phyloP scores from a whole-genome alignment of 64 coral and sea anemone genomes.

The Pocillopora verrucosa region DNA sequence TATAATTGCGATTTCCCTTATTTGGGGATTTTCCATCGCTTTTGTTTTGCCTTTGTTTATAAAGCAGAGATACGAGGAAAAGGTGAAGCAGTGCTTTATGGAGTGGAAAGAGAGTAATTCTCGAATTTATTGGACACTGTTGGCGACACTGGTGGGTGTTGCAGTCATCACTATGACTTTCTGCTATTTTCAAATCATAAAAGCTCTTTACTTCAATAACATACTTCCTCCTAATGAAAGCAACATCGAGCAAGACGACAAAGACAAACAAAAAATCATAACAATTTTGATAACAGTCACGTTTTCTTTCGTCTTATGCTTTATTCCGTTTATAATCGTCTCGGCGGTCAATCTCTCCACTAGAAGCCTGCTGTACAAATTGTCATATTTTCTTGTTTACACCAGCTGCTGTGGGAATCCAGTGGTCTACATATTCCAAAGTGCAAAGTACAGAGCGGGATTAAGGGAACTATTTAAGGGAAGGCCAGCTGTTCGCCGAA shows the following conservation, averaged over 20 bases:
- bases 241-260: background rate
- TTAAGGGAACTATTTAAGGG: constrained; percentile 34
- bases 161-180: background rate
- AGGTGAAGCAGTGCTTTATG: constrained; percentile 14
- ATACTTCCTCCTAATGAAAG: constrained; percentile 11
- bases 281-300: constrained; percentile 59
- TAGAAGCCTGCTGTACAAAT: constrained; percentile 15
- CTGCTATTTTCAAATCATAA: constrained; percentile 47
- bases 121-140: constrained; percentile 5
- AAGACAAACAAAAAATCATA: constrained; percentile 56
- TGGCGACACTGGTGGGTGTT: background rate
- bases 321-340: constrained; percentile 35
- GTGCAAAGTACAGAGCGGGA: constrained; percentile 60
- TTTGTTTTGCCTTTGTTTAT: constrained; percentile 30
- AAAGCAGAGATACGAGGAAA: constrained; percentile 17
- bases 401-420: constrained; percentile 44
- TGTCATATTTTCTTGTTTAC: constrained; percentile 44
- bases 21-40: constrained; percentile 38
- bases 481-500: background rate
- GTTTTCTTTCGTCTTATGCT: constrained; percentile 34
- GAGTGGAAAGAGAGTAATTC: constrained; percentile 23
- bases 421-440: constrained; percentile 63
- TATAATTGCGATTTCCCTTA: constrained; percentile 2
- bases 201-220: constrained; percentile 52
- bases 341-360: constrained; percentile 8